Conservation (phyloP, 2,113 vertebrate genomes). For the Vidua chalybeata region DNA sequence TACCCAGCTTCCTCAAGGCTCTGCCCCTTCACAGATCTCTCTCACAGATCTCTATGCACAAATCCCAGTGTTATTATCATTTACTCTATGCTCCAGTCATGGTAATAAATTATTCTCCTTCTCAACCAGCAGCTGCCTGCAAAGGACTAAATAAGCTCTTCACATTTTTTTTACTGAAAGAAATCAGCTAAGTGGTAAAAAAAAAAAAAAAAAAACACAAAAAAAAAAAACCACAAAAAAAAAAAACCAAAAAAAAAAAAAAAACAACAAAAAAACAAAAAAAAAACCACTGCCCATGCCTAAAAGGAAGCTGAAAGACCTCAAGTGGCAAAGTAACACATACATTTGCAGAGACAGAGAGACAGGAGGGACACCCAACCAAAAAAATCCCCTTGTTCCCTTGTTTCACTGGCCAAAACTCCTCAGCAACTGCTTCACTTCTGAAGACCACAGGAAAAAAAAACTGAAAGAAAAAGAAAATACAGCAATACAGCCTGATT, state of each 20-base stretch:
- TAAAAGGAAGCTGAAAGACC: not conserved
- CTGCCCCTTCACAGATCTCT: not conserved
- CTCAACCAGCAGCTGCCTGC: not conserved
- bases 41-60: not conserved
- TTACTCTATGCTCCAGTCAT: not conserved
- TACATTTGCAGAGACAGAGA: not conserved
- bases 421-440: not conserved
- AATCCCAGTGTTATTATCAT: not conserved
- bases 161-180: not conserved
- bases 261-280: too few relatives aligned
- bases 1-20: not conserved
- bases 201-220: too few relatives aligned
- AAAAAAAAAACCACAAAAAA: too few relatives aligned
- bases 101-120: not conserved
- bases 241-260: too few relatives aligned
- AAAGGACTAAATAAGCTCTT: not conserved
- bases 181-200: not conserved
- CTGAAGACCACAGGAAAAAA: not conserved
- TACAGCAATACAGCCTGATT: not conserved
- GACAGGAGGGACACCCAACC: rapidly evolving
- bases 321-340: not conserved
- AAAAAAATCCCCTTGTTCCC: too few relatives aligned
- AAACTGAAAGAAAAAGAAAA: not conserved
- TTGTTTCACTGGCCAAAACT: not conserved
- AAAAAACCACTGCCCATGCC: not conserved